Evolutionary conservation across 2,888 invertebrate species (phyloP).

Genomic region (Tromatobia lineatoria): DNA sequence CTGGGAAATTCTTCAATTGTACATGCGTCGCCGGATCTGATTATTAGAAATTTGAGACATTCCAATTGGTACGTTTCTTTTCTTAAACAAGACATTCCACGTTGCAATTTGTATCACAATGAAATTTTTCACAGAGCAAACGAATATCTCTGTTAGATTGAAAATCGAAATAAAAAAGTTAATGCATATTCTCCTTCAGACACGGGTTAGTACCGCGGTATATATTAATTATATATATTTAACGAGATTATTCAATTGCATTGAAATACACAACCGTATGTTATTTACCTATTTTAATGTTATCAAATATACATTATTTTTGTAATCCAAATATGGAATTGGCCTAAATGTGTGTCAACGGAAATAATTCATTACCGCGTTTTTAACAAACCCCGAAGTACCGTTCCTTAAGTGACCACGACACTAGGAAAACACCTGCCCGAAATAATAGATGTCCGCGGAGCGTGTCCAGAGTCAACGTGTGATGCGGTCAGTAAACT

Average conservation of each 20-base stretch:
- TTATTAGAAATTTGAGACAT: slow-evolving; percentile 34
- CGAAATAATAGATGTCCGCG: slow-evolving; percentile 80
- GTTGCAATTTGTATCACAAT: slow-evolving; percentile 21
- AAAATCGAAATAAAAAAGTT: slow-evolving; percentile 46
- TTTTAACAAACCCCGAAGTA: slow-evolving; percentile 35
- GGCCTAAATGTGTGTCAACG: slow-evolving; percentile 33
- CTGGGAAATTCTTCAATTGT: slow-evolving; percentile 3
- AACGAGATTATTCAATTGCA: slow-evolving; percentile 63
- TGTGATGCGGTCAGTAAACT: slow-evolving; percentile 68
- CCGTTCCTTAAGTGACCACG: slow-evolving; percentile 52
- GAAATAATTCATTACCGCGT: slow-evolving; percentile 30
- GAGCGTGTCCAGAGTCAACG: slow-evolving; percentile 68
- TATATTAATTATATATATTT: slow-evolving; percentile 44
- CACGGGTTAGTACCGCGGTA: slow-evolving; percentile 51
- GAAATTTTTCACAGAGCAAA: slow-evolving; percentile 22
- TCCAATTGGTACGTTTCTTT: slow-evolving; percentile 39
- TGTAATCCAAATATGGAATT: slow-evolving; percentile 48
- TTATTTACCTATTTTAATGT: slow-evolving; percentile 58
- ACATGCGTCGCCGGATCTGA: slow-evolving; percentile 41
- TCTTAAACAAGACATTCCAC: slow-evolving; percentile 48
- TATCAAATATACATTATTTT: slow-evolving; percentile 63
- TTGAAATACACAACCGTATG: slow-evolving; percentile 66
- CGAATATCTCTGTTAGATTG: slow-evolving; percentile 22
- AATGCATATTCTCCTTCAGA: slow-evolving; percentile 20
- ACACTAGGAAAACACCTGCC: slow-evolving; percentile 75